Evolutionary conservation across 2,797 vertebrate genomes (phyloP).

Genomic region (Percopsis omiscomaycus): DNA sequence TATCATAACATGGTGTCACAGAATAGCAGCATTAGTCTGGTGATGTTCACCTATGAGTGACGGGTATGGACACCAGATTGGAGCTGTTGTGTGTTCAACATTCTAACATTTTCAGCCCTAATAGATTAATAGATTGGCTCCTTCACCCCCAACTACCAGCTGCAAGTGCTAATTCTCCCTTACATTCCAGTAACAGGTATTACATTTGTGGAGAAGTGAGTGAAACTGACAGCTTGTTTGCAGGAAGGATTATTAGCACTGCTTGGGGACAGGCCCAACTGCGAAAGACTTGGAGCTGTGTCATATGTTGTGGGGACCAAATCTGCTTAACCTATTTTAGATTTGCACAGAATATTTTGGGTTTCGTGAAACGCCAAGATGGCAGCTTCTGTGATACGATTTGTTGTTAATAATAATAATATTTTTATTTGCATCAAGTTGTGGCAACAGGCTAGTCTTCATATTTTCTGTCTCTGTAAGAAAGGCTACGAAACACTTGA

Average conservation of each 20-base stretch:
- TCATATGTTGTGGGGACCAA: conserved; percentile 76
- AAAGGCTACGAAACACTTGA: neutral
- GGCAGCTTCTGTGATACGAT: conserved; percentile 39
- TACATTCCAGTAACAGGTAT: conserved; percentile 68
- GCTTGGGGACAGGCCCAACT: conserved; percentile 67
- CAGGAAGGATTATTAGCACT: conserved; percentile 70
- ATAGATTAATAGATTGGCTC: conserved; percentile 12
- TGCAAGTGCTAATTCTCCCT: conserved; percentile 49
- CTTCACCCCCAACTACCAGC: conserved; percentile 32
- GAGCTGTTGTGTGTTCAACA: conserved; percentile 22
- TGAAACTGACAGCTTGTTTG: conserved; percentile 70
- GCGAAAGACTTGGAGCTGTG: conserved; percentile 64
- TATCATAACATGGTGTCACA: neutral
- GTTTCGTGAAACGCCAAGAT: conserved; percentile 47
- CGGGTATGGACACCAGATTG: conserved; percentile 11
- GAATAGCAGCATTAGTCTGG: neutral
- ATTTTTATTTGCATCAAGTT: conserved; percentile 44
- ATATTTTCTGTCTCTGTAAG: neutral
- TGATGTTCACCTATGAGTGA: conserved; percentile 14
- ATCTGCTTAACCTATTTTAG: conserved; percentile 81
- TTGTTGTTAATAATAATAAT: conserved; percentile 44
- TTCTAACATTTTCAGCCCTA: conserved; percentile 31
- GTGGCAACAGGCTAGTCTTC: conserved; percentile 18
- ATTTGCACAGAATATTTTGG: conserved; percentile 64
- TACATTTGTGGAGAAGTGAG: conserved; percentile 60